These are phyloP conservation scores for Pelagia noctiluca DNA, from an alignment of 30 jellyfish, hydroid and myxozoan genomes.

Conservation along the genomic window DNA sequence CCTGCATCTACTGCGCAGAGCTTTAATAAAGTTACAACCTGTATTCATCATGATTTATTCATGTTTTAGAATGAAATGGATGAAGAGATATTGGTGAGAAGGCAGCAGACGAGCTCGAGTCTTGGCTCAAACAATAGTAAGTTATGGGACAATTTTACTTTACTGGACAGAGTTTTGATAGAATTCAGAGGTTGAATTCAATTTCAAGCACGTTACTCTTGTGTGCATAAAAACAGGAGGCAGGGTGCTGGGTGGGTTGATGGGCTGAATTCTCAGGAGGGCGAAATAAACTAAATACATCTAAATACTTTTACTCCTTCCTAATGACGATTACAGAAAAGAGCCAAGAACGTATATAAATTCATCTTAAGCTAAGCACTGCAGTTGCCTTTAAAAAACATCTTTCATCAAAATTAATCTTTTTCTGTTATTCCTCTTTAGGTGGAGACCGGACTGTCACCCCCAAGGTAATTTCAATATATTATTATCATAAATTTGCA, in stretches of 20 bases:
- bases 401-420: background rate
- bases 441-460: background rate
- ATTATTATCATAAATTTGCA: no score
- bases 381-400: background rate
- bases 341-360: no score
- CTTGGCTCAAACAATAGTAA: constrained; percentile 34
- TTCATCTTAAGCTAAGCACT: background rate
- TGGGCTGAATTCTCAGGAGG: no score
- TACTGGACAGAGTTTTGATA: background rate
- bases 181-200: background rate
- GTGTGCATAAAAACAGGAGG: background rate
- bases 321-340: no score
- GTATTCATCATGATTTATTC: background rate
- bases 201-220: background rate
- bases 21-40: no score
- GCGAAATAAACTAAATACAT: no score
- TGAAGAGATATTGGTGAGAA: constrained; percentile 39
- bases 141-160: background rate
- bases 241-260: no score
- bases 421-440: background rate
- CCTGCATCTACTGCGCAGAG: no score
- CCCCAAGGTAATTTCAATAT: background rate
- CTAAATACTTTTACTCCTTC: no score
- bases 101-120: constrained; percentile 45
- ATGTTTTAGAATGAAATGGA: constrained; percentile 31